Conservation (phyloP, 2,113 vertebrate genomes). For the Oceanodroma tethys region DNA sequence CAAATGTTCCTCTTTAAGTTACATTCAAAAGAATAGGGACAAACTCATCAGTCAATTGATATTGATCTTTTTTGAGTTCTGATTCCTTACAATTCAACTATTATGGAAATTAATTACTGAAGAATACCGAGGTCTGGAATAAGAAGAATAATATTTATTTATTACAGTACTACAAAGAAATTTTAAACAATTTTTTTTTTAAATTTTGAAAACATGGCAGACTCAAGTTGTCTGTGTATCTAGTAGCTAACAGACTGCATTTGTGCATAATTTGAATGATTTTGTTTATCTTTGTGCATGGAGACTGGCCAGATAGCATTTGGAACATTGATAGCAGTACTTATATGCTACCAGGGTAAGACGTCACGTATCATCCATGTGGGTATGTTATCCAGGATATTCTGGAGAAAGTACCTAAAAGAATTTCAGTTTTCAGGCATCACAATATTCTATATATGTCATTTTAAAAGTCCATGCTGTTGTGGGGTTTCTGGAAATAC, state of each 20-base stretch:
- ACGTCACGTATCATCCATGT: fast-evolving
- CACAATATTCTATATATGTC: background rate
- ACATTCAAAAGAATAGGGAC: background rate
- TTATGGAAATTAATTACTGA: background rate
- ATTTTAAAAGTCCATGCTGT: background rate
- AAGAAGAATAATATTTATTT: background rate
- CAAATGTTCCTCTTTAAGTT: conserved; percentile 29
- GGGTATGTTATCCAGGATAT: background rate
- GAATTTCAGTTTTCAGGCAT: background rate
- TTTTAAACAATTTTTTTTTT: background rate
- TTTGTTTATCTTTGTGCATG: background rate
- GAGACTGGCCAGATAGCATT: background rate
- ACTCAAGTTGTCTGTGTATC: background rate
- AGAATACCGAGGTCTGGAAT: background rate
- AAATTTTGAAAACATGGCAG: background rate
- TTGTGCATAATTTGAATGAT: background rate
- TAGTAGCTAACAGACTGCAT: background rate
- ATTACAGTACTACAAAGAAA: background rate
- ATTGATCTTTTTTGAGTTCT: background rate
- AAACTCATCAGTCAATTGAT: background rate
- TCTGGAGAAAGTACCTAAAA: background rate
- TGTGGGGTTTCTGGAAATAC: background rate
- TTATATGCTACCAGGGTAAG: background rate
- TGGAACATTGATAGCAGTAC: background rate
- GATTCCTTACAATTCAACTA: background rate